phyloP scores from a whole-genome alignment of 2,113 vertebrate species.

The Aldabrachelys gigantea region DNA sequence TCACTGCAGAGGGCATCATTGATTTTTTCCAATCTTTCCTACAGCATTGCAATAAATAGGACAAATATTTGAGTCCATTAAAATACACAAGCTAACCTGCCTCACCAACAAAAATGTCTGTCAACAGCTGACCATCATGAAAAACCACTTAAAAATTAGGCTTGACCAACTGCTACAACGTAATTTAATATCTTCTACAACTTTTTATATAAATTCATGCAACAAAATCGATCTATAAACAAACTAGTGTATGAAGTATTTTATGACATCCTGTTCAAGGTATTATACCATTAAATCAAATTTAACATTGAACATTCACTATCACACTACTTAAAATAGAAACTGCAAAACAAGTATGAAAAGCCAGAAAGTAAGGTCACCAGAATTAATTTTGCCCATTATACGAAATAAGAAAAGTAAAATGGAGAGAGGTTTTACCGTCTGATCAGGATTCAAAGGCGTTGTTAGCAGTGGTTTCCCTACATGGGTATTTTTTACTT shows the following conservation, averaged over 20 bases:
- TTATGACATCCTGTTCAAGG: no score
- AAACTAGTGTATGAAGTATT: background rate
- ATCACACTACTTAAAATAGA: background rate
- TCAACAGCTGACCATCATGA: background rate
- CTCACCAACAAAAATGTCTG: background rate
- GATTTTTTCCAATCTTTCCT: constrained; percentile 88
- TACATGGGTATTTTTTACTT: constrained; percentile 81
- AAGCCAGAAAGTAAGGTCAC: background rate
- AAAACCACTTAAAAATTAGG: background rate
- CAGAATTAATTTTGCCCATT: constrained; percentile 5
- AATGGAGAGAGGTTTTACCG: constrained; percentile 74
- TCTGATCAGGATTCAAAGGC: constrained; percentile 84
- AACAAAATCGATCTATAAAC: background rate
- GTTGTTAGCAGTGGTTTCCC: constrained; percentile 86
- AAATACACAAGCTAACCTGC: background rate
- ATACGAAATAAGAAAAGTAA: background rate
- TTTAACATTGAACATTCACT: background rate
- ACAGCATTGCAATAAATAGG: constrained; percentile 10
- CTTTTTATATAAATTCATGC: background rate
- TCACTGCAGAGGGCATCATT: constrained; percentile 86
- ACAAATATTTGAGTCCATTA: background rate
- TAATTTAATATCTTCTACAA: rapidly evolving
- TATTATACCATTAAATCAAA: background rate
- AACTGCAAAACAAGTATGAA: background rate
- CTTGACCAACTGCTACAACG: background rate